Evolutionary conservation across 2,113 vertebrate species (phyloP).

Genomic region (Grallaria varia): DNA sequence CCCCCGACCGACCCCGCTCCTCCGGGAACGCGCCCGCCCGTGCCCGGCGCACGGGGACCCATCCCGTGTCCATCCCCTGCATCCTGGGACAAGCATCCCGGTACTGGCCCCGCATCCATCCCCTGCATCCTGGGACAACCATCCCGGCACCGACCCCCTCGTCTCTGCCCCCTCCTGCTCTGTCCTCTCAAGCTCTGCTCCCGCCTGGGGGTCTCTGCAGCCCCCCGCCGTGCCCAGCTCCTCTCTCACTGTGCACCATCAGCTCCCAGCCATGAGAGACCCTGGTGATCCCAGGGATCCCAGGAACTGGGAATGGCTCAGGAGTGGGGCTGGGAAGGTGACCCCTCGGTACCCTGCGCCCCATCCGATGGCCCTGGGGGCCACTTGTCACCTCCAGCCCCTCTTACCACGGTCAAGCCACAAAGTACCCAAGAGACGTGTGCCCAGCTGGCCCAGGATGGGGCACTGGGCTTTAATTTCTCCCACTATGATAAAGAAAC

Average conservation of each 20-base stretch:
- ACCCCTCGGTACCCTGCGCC: rapidly evolving
- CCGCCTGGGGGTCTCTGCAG: background rate
- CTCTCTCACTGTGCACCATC: background rate
- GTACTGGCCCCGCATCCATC: no score
- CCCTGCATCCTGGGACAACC: no score
- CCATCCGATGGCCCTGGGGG: rapidly evolving
- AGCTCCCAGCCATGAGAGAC: rapidly evolving
- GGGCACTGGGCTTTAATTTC: background rate
- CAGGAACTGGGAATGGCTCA: background rate
- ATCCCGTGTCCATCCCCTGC: no score
- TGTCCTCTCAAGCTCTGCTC: background rate
- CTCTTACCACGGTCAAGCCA: no score
- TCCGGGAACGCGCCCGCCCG: no score
- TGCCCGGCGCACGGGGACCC: no score
- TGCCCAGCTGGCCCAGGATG: rapidly evolving
- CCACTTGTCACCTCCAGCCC: rapidly evolving
- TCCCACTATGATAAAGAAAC: background rate
- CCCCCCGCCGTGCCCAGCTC: background rate
- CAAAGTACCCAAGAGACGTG: rapidly evolving
- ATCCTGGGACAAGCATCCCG: no score
- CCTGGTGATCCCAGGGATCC: rapidly evolving
- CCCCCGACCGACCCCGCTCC: no score
- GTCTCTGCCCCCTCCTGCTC: background rate
- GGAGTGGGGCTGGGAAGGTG: background rate
- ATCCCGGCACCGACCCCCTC: no score